phyloP scores from a whole-genome alignment of 2,888 invertebrate species.

The Gryllus longicercus region DNA sequence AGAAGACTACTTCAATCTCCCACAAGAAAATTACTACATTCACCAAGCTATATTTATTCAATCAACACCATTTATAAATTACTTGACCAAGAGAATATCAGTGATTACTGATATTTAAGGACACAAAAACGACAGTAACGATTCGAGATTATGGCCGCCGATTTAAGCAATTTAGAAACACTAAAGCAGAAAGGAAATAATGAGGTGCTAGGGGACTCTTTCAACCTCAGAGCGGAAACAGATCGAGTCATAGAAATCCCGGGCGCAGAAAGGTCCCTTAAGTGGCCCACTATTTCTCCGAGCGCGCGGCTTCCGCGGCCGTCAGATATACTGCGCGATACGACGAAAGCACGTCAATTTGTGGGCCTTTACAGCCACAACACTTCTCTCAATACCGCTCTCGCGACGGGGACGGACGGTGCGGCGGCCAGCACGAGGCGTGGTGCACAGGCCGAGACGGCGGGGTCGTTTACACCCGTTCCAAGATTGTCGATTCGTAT shows the following conservation, averaged over 20 bases:
- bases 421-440: neutral
- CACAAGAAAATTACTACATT: too few relatives aligned
- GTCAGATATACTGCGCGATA: constrained; percentile 2
- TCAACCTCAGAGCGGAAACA: neutral
- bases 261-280: neutral
- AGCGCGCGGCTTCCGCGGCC: neutral
- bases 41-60: too few relatives aligned
- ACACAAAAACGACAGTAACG: too few relatives aligned
- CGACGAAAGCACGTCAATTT: neutral
- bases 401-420: neutral
- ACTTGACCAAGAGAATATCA: too few relatives aligned
- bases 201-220: neutral
- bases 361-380: neutral
- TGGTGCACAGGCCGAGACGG: neutral
- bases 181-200: neutral
- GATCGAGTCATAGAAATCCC: neutral
- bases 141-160: too few relatives aligned
- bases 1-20: too few relatives aligned
- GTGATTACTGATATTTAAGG: too few relatives aligned
- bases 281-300: neutral
- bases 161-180: neutral
- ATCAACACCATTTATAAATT: too few relatives aligned
- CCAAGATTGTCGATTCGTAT: too few relatives aligned
- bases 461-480: too few relatives aligned
- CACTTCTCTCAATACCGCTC: neutral